Evolutionary conservation across 1,140 invertebrate genomes (phyloP).

Genomic region (Rhynchophorus ferrugineus): DNA sequence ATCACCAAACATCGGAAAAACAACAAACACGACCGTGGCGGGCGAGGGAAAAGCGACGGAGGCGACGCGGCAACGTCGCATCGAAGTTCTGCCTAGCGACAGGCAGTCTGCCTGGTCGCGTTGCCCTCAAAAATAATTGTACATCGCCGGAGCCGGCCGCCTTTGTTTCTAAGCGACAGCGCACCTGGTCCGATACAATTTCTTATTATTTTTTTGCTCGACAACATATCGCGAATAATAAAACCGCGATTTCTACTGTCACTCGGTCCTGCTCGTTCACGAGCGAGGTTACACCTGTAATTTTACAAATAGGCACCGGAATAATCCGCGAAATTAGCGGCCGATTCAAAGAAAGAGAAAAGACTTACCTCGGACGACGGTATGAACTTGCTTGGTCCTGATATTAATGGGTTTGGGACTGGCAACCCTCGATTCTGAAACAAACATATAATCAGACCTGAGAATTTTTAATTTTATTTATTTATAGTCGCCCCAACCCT

Average conservation of each 20-base stretch:
- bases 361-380: slow-evolving; percentile 49
- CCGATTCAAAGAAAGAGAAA: no score
- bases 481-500: no score
- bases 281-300: no score
- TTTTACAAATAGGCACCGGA: no score
- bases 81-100: slow-evolving; percentile 17
- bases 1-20: background rate
- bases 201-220: background rate
- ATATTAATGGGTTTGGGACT: slow-evolving; percentile 46
- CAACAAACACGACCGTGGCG: background rate
- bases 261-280: no score
- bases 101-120: slow-evolving; percentile 18
- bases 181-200: slow-evolving; percentile 11
- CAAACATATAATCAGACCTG: slow-evolving; percentile 5
- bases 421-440: slow-evolving; percentile 50
- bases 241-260: no score
- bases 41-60: background rate
- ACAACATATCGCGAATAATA: no score
- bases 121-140: slow-evolving; percentile 20
- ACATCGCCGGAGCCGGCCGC: slow-evolving; percentile 2
- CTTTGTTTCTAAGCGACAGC: slow-evolving; percentile 12
- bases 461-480: background rate
- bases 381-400: slow-evolving; percentile 51
- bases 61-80: slow-evolving; percentile 7
- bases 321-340: no score